Percentiles rank a stretch among this genome's conserved stretches.
Evolutionary conservation across 2,797 vertebrate species (phyloP).

Genomic region (Schizopygopsis pylzovi): DNA sequence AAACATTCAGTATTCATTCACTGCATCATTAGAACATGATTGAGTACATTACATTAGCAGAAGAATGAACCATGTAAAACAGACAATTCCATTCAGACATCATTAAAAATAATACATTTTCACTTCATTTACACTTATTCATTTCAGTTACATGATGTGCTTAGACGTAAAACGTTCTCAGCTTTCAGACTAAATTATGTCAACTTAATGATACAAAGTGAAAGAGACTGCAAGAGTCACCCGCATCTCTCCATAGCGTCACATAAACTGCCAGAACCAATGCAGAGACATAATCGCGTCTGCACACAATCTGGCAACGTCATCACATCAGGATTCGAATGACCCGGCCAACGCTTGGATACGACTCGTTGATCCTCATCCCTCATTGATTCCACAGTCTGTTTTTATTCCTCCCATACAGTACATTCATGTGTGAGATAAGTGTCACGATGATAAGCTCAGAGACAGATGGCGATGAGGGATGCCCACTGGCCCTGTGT

Average conservation of each 20-base stretch:
- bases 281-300: conserved; percentile 71
- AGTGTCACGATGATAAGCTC: conserved; percentile 23
- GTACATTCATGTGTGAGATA: conserved; percentile 65
- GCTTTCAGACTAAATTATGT: not conserved
- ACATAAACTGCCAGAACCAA: conserved; percentile 57
- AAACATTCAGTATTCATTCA: not conserved
- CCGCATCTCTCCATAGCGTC: conserved; percentile 70
- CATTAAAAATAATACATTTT: not conserved
- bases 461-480: conserved; percentile 50
- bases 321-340: conserved; percentile 75
- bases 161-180: not conserved
- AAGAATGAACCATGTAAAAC: not conserved
- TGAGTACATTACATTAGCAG: conserved; percentile 4
- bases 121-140: not conserved
- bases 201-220: not conserved
- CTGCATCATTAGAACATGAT: no score
- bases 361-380: conserved; percentile 67
- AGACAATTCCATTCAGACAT: not conserved
- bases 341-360: conserved; percentile 70
- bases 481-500: conserved; percentile 41
- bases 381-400: conserved; percentile 42
- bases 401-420: conserved; percentile 56
- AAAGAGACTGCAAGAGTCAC: conserved; percentile 31
- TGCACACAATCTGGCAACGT: conserved; percentile 65
- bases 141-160: not conserved